Percentiles rank a stretch among this genome's conserved stretches.
Conservation (phyloP, 2,888 invertebrate genomes). For the Protophormia terraenovae region DNA sequence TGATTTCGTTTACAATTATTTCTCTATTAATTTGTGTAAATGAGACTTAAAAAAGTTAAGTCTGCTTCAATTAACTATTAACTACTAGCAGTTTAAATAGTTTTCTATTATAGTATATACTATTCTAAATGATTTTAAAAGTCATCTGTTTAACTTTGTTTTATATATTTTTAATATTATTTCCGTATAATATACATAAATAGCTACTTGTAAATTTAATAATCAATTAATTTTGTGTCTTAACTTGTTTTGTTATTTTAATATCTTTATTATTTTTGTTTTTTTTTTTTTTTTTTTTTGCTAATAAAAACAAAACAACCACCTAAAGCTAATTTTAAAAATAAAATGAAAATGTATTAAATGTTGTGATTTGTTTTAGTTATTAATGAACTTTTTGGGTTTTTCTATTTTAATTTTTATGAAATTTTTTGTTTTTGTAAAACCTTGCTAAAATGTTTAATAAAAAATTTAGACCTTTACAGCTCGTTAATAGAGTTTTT, state of each 20-base stretch:
- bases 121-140: conserved; percentile 33
- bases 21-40: too few relatives aligned
- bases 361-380: too few relatives aligned
- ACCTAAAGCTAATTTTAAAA: conserved; percentile 54
- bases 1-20: too few relatives aligned
- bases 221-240: conserved; percentile 25
- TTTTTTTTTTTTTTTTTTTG: conserved; percentile 5
- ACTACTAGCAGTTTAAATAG: conserved; percentile 19
- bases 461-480: background rate
- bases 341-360: conserved; percentile 13
- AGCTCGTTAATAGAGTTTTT: background rate
- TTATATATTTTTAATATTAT: conserved; percentile 33
- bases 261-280: background rate
- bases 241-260: conserved; percentile 22
- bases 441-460: conserved; percentile 44
- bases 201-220: conserved; percentile 27
- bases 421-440: conserved; percentile 17
- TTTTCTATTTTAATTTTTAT: background rate
- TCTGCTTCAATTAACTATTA: background rate
- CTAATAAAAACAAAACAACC: conserved; percentile 32
- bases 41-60: too few relatives aligned
- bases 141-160: background rate
- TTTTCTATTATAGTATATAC: conserved; percentile 22
- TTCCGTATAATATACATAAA: too few relatives aligned
- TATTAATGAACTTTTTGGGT: too few relatives aligned